phyloP scores from a whole-genome alignment of 2,888 invertebrate genomes.

The Callyntrura sp. region DNA sequence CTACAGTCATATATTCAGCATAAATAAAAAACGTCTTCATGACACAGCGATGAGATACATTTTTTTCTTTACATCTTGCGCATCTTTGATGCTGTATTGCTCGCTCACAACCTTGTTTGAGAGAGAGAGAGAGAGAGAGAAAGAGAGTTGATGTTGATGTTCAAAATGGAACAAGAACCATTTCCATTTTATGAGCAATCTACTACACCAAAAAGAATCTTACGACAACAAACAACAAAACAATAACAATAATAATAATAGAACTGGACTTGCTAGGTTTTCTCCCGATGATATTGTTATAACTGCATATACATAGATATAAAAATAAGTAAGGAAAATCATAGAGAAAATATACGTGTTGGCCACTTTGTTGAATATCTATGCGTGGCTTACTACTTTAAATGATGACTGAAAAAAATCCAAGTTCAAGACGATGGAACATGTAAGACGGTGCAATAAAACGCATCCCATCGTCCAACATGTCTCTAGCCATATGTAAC shows the following conservation, averaged over 20 bases:
- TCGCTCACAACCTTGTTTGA: conserved; percentile 11
- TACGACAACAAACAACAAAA: too few relatives aligned
- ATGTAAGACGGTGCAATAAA: neutral
- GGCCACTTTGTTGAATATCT: too few relatives aligned
- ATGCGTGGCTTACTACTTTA: too few relatives aligned
- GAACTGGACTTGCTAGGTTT: conserved; percentile 48
- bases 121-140: too few relatives aligned
- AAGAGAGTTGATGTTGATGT: too few relatives aligned
- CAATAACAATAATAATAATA: conserved; percentile 41
- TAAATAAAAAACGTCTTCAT: conserved; percentile 51
- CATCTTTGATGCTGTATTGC: neutral
- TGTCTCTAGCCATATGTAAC: neutral
- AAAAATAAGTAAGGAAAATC: too few relatives aligned
- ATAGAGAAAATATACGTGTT: neutral
- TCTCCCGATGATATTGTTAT: conserved; percentile 9
- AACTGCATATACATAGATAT: neutral
- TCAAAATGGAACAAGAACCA: conserved; percentile 43
- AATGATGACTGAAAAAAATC: too few relatives aligned
- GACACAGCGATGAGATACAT: conserved; percentile 30
- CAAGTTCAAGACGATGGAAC: too few relatives aligned
- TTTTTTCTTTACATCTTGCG: conserved; percentile 10
- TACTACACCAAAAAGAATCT: neutral
- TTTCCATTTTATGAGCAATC: conserved; percentile 70
- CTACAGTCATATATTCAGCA: neutral
- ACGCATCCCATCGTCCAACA: neutral